phyloP scores from a whole-genome alignment of 2,113 vertebrate genomes.

The Rhabdornis inornatus region DNA sequence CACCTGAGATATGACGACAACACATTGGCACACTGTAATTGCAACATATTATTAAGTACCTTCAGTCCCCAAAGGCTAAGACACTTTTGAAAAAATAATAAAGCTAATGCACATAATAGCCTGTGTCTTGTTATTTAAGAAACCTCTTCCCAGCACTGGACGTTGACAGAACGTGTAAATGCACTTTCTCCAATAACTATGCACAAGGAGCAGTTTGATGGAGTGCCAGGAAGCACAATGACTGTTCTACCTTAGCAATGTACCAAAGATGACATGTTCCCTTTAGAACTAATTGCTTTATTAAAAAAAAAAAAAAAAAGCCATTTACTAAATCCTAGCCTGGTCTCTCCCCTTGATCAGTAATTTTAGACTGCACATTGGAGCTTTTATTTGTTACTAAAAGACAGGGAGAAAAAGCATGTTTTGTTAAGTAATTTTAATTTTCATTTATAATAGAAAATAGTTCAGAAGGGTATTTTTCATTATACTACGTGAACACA shows the following conservation, averaged over 20 bases:
- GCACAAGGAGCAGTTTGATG: constrained; percentile 40
- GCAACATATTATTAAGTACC: constrained; percentile 57
- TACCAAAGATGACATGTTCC: constrained; percentile 62
- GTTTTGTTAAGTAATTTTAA: constrained; percentile 72
- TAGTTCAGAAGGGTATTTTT: constrained; percentile 62
- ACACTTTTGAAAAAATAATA: constrained; percentile 55
- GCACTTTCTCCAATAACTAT: constrained; percentile 30
- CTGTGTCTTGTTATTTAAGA: constrained; percentile 43
- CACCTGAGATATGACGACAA: constrained; percentile 36
- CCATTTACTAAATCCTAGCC: constrained; percentile 52
- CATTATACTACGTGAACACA: constrained; percentile 52
- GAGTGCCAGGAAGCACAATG: constrained; percentile 63
- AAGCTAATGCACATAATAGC: constrained; percentile 42
- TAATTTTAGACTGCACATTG: constrained; percentile 60
- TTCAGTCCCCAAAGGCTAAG: constrained; percentile 41
- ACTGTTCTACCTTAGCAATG: constrained; percentile 57
- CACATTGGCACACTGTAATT: constrained; percentile 42
- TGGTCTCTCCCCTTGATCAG: constrained; percentile 62
- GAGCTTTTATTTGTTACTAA: constrained; percentile 69
- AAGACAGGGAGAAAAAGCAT: constrained; percentile 39
- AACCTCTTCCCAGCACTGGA: constrained; percentile 51
- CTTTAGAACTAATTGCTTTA: constrained; percentile 70
- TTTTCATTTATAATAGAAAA: constrained; percentile 72
- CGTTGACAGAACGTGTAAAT: constrained; percentile 12
- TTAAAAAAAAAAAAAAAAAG: constrained; percentile 45